Evolutionary conservation across 2,113 vertebrate genomes (phyloP).

Genomic region (Brachypteracias leptosomus): DNA sequence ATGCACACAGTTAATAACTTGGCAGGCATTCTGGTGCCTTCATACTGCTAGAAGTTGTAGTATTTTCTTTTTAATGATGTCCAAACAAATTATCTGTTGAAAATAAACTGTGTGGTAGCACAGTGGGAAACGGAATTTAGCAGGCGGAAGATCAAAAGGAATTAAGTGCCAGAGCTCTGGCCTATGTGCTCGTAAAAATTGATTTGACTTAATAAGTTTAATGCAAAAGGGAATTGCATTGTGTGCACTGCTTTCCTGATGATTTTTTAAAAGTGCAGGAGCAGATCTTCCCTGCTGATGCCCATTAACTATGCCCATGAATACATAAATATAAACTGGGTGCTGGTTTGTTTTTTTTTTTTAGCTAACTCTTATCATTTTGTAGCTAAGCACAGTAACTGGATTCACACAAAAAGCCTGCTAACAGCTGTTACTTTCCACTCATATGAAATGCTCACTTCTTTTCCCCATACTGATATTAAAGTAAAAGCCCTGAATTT

Average conservation of each 20-base stretch:
- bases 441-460: neutral
- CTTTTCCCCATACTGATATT: neutral
- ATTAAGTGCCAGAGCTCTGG: conserved; percentile 55
- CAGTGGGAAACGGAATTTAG: conserved; percentile 51
- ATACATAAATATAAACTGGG: conserved; percentile 64
- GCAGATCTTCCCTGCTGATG: conserved; percentile 28
- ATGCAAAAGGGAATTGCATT: conserved; percentile 43
- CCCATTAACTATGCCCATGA: conserved; percentile 50
- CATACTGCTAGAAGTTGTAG: neutral
- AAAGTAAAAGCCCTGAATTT: neutral
- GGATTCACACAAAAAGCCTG: neutral
- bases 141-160: conserved; percentile 46
- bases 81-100: conserved; percentile 64
- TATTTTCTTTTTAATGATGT: conserved; percentile 59
- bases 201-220: conserved; percentile 69
- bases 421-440: neutral
- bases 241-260: conserved; percentile 17
- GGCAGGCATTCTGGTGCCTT: neutral
- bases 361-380: conserved; percentile 38
- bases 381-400: neutral
- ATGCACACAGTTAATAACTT: neutral
- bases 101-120: conserved; percentile 53
- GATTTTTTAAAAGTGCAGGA: conserved; percentile 11
- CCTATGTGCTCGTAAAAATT: conserved; percentile 44
- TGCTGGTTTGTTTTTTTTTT: neutral